Evolutionary conservation across 2,888 invertebrate species (phyloP), one percentile per base, ranked within the genome.

Genomic region (Leistus spinibarbis): DNA sequence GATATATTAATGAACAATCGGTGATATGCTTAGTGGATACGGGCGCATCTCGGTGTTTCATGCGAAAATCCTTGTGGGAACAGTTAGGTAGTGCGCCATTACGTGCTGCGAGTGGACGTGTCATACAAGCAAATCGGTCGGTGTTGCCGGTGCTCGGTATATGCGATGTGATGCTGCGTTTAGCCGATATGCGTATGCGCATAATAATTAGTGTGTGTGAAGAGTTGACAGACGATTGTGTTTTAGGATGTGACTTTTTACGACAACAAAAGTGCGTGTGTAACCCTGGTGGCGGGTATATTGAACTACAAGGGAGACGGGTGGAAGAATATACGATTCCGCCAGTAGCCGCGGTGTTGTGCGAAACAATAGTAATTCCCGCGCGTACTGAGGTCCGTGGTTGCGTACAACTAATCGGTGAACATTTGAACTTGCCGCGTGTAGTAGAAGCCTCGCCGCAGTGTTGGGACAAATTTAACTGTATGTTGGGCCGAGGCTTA

Each of bases 171-270:
- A 9, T 17, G 1, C n/a, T 17, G 1, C n/a, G 13, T 7, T 7
- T 67, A 53, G 67, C 19, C 10, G 67, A 54, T 40, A 19, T 17
- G 9, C 54, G 22, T 16, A 4, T 67, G 7, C 19, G 13, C 4
- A 20, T 53, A 19, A 16, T 7, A 17, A 7, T 54, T 53, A 4
- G 40, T 19, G 54, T 67, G 13, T 67, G 67, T 53, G 54, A 17
- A 7, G 54, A 67, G 1, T 53, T 67, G 22, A 67, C 22, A 53
- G 54, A 65, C 65, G 65, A 65, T 7, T 65, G 53, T 53, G 54
- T 67, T 1, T 13, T 67, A 7, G 67, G 67, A 20, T 67, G 54
- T 40, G 5, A 40, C 7, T 40, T 40, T 40, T 40, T 40, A 40
- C 40, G 40, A 40, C 40, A 40, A 40, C 40, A 40, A 7, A 7